These are phyloP conservation scores for Peromyscus melanophrys DNA, from an alignment of 2,797 vertebrate genomes.

Conservation along the genomic window DNA sequence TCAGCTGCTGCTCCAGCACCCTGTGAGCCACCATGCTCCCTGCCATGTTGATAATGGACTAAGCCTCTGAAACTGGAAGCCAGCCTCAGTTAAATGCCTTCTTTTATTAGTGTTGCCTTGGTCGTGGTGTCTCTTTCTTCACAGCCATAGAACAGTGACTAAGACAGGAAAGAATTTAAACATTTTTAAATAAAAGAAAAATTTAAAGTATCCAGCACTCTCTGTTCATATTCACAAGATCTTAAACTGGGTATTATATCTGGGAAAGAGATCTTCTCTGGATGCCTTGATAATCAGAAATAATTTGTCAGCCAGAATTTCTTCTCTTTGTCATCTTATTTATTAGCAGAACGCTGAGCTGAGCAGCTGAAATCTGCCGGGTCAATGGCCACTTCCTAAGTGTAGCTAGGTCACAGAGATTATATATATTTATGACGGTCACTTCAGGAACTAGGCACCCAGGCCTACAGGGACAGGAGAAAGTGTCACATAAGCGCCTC, in stretches of 20 bases:
- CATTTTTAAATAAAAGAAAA: neutral
- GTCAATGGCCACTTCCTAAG: neutral
- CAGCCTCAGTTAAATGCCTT: neutral
- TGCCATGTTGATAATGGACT: neutral
- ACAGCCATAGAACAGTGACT: neutral
- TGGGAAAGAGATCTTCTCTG: neutral
- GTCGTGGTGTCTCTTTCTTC: neutral
- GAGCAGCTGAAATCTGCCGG: slow-evolving; percentile 10
- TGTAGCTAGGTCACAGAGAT: neutral
- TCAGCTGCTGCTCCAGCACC: neutral
- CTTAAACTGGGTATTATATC: neutral
- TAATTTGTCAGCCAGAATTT: neutral
- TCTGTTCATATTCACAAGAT: neutral
- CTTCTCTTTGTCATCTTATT: neutral
- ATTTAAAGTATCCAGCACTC: neutral
- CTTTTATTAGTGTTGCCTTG: neutral
- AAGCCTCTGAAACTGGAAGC: neutral
- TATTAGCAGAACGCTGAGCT: neutral
- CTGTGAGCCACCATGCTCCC: too few relatives aligned
- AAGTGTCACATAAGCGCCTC: neutral
- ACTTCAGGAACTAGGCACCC: neutral
- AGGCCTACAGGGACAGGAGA: neutral
- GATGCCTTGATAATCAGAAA: neutral
- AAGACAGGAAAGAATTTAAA: neutral
- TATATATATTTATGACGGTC: neutral